Evolutionary conservation across 2,113 vertebrate species (phyloP), one percentile per base, ranked within the genome.

Genomic region (Dinomys branickii): DNA sequence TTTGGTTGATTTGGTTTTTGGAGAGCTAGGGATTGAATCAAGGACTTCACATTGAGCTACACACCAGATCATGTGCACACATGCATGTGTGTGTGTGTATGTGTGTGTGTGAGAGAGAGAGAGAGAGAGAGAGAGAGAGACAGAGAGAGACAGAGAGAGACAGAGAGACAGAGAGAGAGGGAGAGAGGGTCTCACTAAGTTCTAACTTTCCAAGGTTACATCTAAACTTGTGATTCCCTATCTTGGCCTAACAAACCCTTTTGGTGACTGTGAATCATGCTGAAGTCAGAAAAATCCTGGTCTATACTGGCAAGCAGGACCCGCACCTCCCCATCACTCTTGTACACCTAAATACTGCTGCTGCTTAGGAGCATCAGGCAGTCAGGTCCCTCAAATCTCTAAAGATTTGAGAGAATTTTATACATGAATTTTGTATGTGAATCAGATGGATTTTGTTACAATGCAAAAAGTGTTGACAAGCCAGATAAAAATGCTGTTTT

Each of bases 271-370:
- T 63, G 35, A 14, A n/a, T 35, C 28, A 30, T 24, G 13, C 41
- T 54, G 28, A 63, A 52, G 38, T n/a, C 35, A 22, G 35, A 69
- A 90, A 80, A 94, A 30, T 59, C 54, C 71, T 96, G 94, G 98
- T 98, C 98, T 97, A 97, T 96, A 98, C 44, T 98, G 98, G 97
- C 94, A 98, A 93, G 97, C 93, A 97, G 95, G 95, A 95, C 97
- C 98, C 93, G 97, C 94, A 12, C 11, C 96, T 88, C 44, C 59
- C 17, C 84, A 50, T 93, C 83, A 19, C 71, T 67, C 0, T 44
- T 93, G 85, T 85, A 38, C 85, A 75, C 83, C 75, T 96, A 95
- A 98, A 96, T 97, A 97, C 97, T 83, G 85, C 97, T 97, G 96
- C 94, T 97, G 91, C 88, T 97, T 98, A 95, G 96, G 67, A 98